These are phyloP conservation scores for Grammomys dolichurus DNA, from an alignment of 2,113 vertebrate species.

Conservation along the genomic window DNA sequence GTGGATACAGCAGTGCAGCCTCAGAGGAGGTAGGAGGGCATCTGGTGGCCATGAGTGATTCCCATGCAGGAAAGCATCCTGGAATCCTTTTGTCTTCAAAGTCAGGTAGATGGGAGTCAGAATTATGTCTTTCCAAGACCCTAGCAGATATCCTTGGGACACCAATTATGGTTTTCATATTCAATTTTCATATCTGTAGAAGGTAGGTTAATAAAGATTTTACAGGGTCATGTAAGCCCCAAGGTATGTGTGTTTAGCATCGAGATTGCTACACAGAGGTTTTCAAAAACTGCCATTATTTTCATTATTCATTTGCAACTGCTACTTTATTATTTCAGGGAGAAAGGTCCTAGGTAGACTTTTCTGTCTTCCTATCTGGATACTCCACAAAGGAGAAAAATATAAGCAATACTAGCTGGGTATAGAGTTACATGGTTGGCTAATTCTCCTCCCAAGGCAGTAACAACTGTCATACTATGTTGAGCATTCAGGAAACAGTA, in stretches of 20 bases:
- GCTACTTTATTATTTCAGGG: neutral
- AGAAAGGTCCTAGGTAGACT: neutral
- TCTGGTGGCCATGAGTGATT: neutral
- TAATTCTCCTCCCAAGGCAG: neutral
- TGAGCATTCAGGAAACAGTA: neutral
- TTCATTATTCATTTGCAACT: conserved; percentile 39
- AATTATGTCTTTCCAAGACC: too few species aligned
- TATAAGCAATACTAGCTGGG: neutral
- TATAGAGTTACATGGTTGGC: neutral
- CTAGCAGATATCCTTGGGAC: neutral
- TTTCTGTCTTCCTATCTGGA: neutral
- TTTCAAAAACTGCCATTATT: neutral
- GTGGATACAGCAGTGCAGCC: neutral
- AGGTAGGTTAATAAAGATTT: neutral
- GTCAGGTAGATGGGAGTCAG: neutral
- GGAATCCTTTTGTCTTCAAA: neutral
- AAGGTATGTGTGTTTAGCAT: neutral
- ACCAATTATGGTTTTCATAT: neutral
- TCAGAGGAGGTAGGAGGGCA: rapidly evolving
- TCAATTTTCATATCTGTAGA: conserved; percentile 1
- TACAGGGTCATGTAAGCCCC: neutral
- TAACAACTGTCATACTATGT: neutral
- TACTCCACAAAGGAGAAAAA: neutral
- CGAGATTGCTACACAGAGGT: neutral
- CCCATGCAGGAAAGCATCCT: neutral